Conservation (phyloP, 2,113 vertebrate species). For the Silurus glanis region DNA sequence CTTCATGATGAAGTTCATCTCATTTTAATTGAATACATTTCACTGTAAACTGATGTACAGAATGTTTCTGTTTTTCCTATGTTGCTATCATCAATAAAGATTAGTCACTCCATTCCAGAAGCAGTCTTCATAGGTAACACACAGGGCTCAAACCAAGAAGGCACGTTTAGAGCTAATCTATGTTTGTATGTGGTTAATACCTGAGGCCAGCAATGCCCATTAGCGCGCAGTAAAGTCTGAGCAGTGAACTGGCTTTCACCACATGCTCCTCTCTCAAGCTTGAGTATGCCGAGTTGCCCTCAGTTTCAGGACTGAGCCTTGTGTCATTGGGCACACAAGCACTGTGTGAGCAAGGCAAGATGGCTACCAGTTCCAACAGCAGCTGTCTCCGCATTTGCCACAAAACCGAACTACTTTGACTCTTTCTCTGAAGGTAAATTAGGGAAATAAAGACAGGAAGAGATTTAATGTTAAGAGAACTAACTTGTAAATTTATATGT, state of each 20-base stretch:
- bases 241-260: conserved; percentile 93
- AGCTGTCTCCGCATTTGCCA: conserved; percentile 98
- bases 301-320: conserved; percentile 66
- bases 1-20: too few relatives aligned
- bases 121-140: neutral
- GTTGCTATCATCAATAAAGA: neutral
- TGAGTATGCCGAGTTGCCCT: conserved; percentile 80
- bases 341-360: conserved; percentile 89
- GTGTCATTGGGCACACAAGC: conserved; percentile 80
- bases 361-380: conserved; percentile 91
- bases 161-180: too few relatives aligned
- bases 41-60: neutral
- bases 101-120: neutral
- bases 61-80: neutral
- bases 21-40: neutral
- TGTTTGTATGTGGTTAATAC: conserved; percentile 63
- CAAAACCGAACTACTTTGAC: conserved; percentile 91
- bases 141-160: too few relatives aligned
- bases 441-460: neutral
- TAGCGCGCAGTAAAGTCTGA: conserved; percentile 92
- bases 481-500: too few relatives aligned
- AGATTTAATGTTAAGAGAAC: neutral
- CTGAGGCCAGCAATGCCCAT: conserved; percentile 98
- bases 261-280: conserved; percentile 94
- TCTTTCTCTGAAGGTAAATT: conserved; percentile 78